These are phyloP conservation scores for Osmerus mordax DNA, from an alignment of 2,113 vertebrate genomes.

Conservation along the genomic window DNA sequence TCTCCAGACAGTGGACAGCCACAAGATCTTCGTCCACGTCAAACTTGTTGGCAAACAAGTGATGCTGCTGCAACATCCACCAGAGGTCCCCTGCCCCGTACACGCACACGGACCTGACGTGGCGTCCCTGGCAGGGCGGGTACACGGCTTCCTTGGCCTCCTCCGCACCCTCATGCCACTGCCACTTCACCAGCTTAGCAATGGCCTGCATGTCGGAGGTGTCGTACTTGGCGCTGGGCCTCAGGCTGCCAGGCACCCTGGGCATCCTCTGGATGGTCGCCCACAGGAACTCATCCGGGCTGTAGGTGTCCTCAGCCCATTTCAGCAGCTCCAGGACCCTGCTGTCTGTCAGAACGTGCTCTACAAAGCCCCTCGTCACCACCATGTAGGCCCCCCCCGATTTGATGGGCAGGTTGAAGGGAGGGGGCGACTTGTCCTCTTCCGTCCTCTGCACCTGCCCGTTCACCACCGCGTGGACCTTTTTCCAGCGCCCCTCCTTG, in stretches of 20 bases:
- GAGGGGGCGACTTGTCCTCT: conserved; percentile 69
- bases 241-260: conserved; percentile 74
- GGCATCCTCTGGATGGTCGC: conserved; percentile 86
- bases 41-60: conserved; percentile 93
- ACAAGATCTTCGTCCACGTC: conserved; percentile 76
- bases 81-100: conserved; percentile 84
- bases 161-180: conserved; percentile 74
- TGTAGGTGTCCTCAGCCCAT: conserved; percentile 86
- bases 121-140: conserved; percentile 75
- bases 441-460: conserved; percentile 67
- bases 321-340: conserved; percentile 72
- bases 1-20: conserved; percentile 83
- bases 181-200: conserved; percentile 85
- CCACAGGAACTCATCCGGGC: conserved; percentile 88
- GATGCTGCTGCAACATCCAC: conserved; percentile 78
- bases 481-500: conserved; percentile 76
- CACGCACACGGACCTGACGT: conserved; percentile 79
- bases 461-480: conserved; percentile 64
- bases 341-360: conserved; percentile 68
- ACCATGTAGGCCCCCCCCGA: conserved; percentile 88
- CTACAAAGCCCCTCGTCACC: conserved; percentile 75
- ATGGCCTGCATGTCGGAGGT: conserved; percentile 79
- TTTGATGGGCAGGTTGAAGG: conserved; percentile 76
- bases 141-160: conserved; percentile 72
- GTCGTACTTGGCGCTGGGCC: conserved; percentile 76